Evolutionary conservation across 2,888 invertebrate species (phyloP).

Genomic region (Archips crataeganus): DNA sequence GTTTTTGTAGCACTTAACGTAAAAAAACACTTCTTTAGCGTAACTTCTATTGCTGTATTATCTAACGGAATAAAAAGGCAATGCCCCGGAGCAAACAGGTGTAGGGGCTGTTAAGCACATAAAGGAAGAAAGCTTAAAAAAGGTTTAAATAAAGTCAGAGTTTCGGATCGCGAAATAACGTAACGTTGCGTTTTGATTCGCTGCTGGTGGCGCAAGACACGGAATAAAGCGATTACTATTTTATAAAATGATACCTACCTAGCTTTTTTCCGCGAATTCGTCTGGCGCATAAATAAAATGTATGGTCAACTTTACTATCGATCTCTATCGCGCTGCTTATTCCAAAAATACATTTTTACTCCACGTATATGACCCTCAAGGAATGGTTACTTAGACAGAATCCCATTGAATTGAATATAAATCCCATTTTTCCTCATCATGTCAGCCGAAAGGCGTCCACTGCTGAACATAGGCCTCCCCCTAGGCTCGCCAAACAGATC

Average conservation of each 20-base stretch:
- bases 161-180: conserved; percentile 72
- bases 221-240: conserved; percentile 17
- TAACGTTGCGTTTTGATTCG: conserved; percentile 72
- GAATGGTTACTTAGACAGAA: no score
- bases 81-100: conserved; percentile 80
- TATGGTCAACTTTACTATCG: no score
- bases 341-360: no score
- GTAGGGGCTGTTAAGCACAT: conserved; percentile 75
- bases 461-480: no score
- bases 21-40: conserved; percentile 59
- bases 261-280: no score
- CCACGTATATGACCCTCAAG: no score
- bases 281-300: no score
- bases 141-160: conserved; percentile 76
- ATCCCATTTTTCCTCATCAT: no score
- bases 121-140: conserved; percentile 79
- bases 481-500: no score
- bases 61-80: conserved; percentile 71
- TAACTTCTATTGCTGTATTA: conserved; percentile 66
- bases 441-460: no score
- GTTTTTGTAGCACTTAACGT: conserved; percentile 44
- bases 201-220: conserved; percentile 34
- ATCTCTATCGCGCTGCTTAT: no score
- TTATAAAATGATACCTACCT: background rate
- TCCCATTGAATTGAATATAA: no score